phyloP scores from a whole-genome alignment of 2,888 invertebrate genomes.

The Drosophila maculinotata region DNA sequence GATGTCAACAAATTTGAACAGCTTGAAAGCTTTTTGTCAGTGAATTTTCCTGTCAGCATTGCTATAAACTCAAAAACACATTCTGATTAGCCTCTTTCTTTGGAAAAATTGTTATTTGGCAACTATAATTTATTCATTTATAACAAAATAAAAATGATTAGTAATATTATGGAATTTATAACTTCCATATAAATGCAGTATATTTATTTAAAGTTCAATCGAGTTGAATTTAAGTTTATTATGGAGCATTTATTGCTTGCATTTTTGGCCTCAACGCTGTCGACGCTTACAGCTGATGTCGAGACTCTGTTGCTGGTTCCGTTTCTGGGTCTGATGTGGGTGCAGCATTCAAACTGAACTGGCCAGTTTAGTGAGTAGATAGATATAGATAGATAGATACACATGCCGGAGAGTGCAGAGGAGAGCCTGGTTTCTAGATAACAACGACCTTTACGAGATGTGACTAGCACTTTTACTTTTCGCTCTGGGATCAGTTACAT shows the following conservation, averaged over 20 bases:
- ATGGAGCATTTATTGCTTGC: constrained; percentile 8
- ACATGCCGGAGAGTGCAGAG: constrained; percentile 18
- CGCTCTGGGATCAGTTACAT: constrained; percentile 9
- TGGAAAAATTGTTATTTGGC: neutral
- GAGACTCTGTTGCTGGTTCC: constrained; percentile 40
- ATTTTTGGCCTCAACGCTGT: constrained; percentile 22
- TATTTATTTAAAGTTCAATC: constrained; percentile 34
- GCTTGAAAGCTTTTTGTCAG: no score
- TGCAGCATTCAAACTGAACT: constrained; percentile 57
- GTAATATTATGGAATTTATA: neutral
- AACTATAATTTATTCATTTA: constrained; percentile 1
- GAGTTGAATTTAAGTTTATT: constrained; percentile 12
- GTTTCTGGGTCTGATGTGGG: constrained; percentile 62
- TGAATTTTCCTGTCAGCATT: no score
- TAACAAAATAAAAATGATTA: neutral
- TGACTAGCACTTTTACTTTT: constrained; percentile 40
- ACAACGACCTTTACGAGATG: constrained; percentile 35
- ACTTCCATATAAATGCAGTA: constrained; percentile 7
- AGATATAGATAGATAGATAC: neutral
- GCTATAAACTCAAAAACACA: no score
- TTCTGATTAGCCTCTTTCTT: no score
- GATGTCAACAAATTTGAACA: no score
- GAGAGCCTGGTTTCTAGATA: constrained; percentile 27
- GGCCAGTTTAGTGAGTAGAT: constrained; percentile 35
- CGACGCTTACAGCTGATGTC: constrained; percentile 38